Evolutionary conservation across 2,113 vertebrate species (phyloP).

Genomic region (Prionailurus viverrinus): DNA sequence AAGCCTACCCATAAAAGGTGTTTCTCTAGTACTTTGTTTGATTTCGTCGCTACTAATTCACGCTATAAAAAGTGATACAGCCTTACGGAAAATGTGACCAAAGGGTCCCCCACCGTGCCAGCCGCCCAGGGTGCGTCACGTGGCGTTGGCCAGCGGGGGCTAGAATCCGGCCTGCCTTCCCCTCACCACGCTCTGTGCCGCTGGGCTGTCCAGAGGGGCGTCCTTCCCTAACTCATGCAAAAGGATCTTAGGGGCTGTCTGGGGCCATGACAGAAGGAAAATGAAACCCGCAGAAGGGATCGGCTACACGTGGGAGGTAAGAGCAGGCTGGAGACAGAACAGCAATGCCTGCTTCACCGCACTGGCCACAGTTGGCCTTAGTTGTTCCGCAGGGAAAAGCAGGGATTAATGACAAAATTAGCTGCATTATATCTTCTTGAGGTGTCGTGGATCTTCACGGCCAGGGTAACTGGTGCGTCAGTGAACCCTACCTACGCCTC

Average conservation of each 20-base stretch:
- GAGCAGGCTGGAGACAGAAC: neutral
- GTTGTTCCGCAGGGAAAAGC: too few species aligned
- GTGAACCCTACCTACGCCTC: neutral
- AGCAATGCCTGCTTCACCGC: neutral
- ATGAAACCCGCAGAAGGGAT: neutral
- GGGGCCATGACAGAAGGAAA: neutral
- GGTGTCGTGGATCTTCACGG: neutral
- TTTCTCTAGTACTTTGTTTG: neutral
- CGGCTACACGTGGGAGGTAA: too few species aligned
- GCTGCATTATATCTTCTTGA: neutral
- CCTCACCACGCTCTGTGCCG: accelerated
- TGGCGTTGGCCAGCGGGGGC: neutral
- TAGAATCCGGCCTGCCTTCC: neutral
- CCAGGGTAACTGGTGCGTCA: neutral
- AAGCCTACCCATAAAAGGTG: neutral
- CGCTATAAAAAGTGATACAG: neutral
- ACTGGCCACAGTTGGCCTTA: neutral
- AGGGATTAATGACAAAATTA: neutral
- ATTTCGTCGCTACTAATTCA: neutral
- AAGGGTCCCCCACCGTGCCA: neutral
- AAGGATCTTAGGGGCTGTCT: neutral
- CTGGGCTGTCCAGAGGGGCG: neutral
- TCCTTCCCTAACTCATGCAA: neutral
- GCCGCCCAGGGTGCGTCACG: neutral
- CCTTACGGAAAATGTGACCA: neutral